Base-by-base conservation (phyloP, 2,113 vertebrate species). In the Nothoprocta pentlandii region DNA sequence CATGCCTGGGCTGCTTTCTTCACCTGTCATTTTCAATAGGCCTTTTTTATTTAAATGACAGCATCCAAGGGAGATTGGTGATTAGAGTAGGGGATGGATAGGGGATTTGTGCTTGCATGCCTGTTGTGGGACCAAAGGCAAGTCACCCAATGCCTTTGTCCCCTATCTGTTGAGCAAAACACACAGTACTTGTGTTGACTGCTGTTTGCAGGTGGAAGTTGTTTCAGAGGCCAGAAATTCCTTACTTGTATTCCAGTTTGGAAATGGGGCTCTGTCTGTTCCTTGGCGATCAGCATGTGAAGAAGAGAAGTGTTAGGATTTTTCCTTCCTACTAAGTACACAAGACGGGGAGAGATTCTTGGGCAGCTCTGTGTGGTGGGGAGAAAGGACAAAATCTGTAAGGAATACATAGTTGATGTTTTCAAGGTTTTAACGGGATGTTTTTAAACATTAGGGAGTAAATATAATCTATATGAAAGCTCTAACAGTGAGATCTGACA, bases 21-120 rank as follows among this genome's bases (percentile, higher is more conserved):
- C 96, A 96, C 95, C 95, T 96, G 90, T 92, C 95, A 92, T 94
- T 95, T 90, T 93, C 93, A 97, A 89, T 87, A 95, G 93, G 80
- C 67, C 63, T 87, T 94, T 88, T 88, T 94, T 87, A 90, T 90
- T 93, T 79, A 95, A 93, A 96, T 90, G 93, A 66, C 88, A 92
- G 93, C 75, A 95, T 93, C 80, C 30, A 53, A 58, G 88, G 92
- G 88, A 95, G 92, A 46, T 73, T 32, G 77, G 80, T 82, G 92
- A 94, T 93, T 92, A 67, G 69, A 42, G 44, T 2, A 81, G 73
- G 76, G 73, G 85, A 61, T 71, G 64, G 76, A 14, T 41, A 30
- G 36, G 66, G 92, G 47, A 75, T 90, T 73, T 84, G 90, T 4
- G 69, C 58, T 54, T 58, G 41, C 66, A 9, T 0, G 36, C 26